phyloP scores from a whole-genome alignment of 2,797 vertebrate genomes.

The Pogonophryne albipinna region DNA sequence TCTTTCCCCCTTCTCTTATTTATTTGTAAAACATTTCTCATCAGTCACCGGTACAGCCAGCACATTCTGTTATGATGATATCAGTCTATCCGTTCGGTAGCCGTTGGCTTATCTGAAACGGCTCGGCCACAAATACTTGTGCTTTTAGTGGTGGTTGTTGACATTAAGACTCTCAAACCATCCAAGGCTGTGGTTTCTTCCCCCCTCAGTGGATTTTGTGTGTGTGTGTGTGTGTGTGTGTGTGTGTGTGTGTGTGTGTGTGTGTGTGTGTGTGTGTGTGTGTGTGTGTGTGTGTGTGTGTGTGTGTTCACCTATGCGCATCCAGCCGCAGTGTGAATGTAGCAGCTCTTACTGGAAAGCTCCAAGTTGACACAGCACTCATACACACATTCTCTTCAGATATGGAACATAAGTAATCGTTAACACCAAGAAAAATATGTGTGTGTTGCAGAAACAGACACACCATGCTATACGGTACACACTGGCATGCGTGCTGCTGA shows the following conservation, averaged over 20 bases:
- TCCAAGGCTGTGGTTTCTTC: too few species aligned
- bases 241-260: too few species aligned
- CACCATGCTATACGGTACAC: constrained; percentile 21
- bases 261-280: not conserved
- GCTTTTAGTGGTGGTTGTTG: constrained; percentile 65
- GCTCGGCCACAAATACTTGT: constrained; percentile 61
- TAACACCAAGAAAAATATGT: constrained; percentile 5
- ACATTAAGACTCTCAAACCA: too few species aligned
- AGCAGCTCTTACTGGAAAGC: constrained; percentile 6
- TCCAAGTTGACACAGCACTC: not conserved
- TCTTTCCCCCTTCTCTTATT: constrained; percentile 25
- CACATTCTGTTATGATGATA: too few species aligned
- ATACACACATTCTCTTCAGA: constrained; percentile 8
- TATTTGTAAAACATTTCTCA: constrained; percentile 29
- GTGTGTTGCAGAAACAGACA: constrained; percentile 1
- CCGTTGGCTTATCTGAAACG: too few species aligned
- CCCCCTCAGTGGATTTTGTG: too few species aligned
- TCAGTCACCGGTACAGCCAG: constrained; percentile 34
- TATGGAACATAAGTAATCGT: constrained; percentile 12
- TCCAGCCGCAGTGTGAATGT: constrained; percentile 2
- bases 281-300: constrained; percentile 9
- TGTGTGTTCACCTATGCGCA: constrained; percentile 11
- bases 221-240: too few species aligned
- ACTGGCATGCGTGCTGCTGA: constrained; percentile 44
- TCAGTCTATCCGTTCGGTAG: too few species aligned